Evolutionary conservation across 2,888 invertebrate genomes (phyloP).

Genomic region (Chloroclysta siterata): DNA sequence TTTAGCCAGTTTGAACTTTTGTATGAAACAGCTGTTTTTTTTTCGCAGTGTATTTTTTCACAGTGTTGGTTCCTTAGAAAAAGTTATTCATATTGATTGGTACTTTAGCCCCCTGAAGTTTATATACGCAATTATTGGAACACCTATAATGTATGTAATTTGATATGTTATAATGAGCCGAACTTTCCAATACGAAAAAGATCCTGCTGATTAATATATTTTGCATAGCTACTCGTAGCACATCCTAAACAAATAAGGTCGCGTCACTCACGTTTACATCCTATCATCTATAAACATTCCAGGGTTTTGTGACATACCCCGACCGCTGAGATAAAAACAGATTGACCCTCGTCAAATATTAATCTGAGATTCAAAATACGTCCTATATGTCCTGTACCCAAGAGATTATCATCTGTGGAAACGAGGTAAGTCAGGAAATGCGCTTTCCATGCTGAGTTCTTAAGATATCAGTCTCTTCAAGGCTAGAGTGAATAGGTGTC

Average conservation of each 20-base stretch:
- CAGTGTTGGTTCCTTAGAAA: no score
- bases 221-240: not conserved
- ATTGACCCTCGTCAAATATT: constrained; percentile 25
- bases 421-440: not conserved
- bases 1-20: no score
- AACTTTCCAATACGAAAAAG: not conserved
- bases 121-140: no score
- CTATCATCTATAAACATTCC: constrained; percentile 8
- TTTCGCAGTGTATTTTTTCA: no score
- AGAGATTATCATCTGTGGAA: constrained; percentile 2
- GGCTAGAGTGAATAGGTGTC: no score
- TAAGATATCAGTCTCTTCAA: no score
- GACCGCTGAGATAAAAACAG: constrained; percentile 15
- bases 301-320: constrained; percentile 4
- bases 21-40: no score
- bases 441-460: no score
- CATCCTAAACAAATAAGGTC: constrained; percentile 15
- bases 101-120: no score
- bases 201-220: not conserved
- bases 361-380: constrained; percentile 21
- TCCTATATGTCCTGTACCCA: constrained; percentile 11
- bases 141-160: no score
- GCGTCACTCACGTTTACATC: not conserved
- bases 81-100: no score
- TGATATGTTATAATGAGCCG: no score